Base-by-base conservation (phyloP, 2,888 invertebrate genomes). In the Drosophila recens region DNA sequence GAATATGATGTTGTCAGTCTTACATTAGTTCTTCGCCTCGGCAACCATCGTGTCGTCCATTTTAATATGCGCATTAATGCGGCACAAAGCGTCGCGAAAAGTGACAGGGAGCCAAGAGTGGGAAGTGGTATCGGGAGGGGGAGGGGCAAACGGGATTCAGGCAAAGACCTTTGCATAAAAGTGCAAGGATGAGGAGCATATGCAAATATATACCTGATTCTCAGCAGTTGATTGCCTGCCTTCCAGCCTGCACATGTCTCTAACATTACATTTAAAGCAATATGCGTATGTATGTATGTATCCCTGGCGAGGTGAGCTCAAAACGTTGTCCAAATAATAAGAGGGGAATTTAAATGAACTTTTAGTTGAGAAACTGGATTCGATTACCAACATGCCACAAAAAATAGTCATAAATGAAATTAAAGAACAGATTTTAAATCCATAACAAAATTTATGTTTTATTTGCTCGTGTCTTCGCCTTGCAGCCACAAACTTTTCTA, bases 61-160 rank as follows among this genome's bases (percentile, higher is more conserved):
- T 83, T 79, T 67, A 77, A 77, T 77, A 75, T 81, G 85, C 82
- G 76, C 82, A 84, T 83, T 83, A 87, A 83, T 87, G 82, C 76
- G 76, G 72, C 75, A 83, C 71, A 87, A 84, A 83, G 87, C 87
- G 75, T 72, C 84, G 84, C 81, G 81, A 79, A 83, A 73, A 73
- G 79, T 70, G 87, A 78, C 86, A 86, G 5, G 27, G 27, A 27
- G 70, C 79, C 58, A 51, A 51, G 61, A 49, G 43, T 20, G 33
- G 33, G 33, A 36, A 20, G 15, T 23, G 13, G 48, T 13, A 34
- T 3, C 0, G 15, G 11, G 33, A 11, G 1, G 3, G 33, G 49
- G 10, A 3, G 9, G 4, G n/a, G 15, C 11, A 6, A 15, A 40
- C 27, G 15, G 23, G 27, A 23, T 30, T 49, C 40, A 40, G 17